phyloP scores from a whole-genome alignment of 2,113 vertebrate species.

The Leucopsar rothschildi region DNA sequence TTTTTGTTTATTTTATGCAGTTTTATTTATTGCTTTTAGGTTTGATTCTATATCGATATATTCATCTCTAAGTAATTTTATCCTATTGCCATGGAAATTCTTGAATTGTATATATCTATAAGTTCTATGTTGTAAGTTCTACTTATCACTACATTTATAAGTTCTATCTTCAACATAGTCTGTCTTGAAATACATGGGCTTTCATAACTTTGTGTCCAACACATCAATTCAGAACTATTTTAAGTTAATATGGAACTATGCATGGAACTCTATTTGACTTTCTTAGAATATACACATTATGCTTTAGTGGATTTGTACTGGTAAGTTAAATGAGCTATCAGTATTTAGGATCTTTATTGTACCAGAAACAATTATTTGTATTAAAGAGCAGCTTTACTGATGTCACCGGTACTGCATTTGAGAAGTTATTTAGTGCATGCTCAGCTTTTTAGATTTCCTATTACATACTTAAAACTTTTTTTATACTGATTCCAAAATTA shows the following conservation, averaged over 20 bases:
- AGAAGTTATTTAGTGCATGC: neutral
- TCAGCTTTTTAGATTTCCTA: neutral
- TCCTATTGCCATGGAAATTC: neutral
- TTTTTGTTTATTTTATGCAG: neutral
- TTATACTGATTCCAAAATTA: constrained; percentile 37
- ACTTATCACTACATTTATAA: neutral
- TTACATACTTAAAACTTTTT: neutral
- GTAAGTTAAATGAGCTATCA: neutral
- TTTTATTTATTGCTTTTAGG: neutral
- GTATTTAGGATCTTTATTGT: neutral
- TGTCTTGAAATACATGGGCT: neutral
- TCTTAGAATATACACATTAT: neutral
- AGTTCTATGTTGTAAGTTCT: neutral
- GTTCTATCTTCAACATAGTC: neutral
- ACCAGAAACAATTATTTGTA: neutral
- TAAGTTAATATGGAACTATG: neutral
- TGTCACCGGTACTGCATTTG: neutral
- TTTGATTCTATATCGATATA: neutral
- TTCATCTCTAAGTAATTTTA: neutral
- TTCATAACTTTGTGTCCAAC: neutral
- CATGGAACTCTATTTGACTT: neutral
- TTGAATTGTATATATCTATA: neutral
- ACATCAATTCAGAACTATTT: neutral
- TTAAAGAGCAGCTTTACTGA: neutral
- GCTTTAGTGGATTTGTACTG: neutral